Evolutionary conservation across 2,888 invertebrate species (phyloP).

Genomic region (Spicauda simplicius): DNA sequence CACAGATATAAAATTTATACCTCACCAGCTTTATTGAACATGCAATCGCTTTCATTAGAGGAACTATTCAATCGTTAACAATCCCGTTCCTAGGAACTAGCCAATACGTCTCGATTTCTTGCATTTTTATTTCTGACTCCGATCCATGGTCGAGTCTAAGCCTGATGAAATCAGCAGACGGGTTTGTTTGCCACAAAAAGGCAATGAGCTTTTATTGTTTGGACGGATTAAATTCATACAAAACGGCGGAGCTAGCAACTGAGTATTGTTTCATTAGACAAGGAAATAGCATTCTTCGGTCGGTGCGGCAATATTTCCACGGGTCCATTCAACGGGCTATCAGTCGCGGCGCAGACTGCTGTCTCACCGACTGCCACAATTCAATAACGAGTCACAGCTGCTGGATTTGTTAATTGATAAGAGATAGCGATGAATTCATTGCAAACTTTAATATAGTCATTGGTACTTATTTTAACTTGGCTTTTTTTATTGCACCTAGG

Average conservation of each 20-base stretch:
- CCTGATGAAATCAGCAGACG: slow-evolving; percentile 25
- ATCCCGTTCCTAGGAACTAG: slow-evolving; percentile 6
- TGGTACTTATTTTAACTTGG: neutral
- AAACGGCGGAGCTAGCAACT: slow-evolving; percentile 41
- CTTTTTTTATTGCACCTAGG: no score
- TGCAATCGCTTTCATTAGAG: slow-evolving; percentile 35
- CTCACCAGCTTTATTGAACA: neutral
- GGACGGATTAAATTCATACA: slow-evolving; percentile 35
- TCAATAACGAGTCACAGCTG: slow-evolving; percentile 62
- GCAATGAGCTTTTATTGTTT: slow-evolving; percentile 39
- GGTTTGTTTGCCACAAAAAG: slow-evolving; percentile 23
- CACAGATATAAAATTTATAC: neutral
- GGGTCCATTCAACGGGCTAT: slow-evolving; percentile 53
- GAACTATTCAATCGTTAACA: slow-evolving; percentile 28
- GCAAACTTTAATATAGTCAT: neutral
- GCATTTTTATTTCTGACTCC: slow-evolving; percentile 25
- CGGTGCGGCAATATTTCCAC: slow-evolving; percentile 65
- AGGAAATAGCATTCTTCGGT: slow-evolving; percentile 50
- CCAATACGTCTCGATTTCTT: slow-evolving; percentile 29
- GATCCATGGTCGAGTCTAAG: slow-evolving; percentile 19
- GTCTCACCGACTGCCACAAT: slow-evolving; percentile 64
- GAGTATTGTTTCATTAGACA: slow-evolving; percentile 44
- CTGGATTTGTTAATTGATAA: slow-evolving; percentile 9
- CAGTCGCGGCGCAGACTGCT: slow-evolving; percentile 48
- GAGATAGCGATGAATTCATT: slow-evolving; percentile 4